Evolutionary conservation across 2,797 vertebrate genomes (phyloP).

Genomic region (Alosa sapidissima): DNA sequence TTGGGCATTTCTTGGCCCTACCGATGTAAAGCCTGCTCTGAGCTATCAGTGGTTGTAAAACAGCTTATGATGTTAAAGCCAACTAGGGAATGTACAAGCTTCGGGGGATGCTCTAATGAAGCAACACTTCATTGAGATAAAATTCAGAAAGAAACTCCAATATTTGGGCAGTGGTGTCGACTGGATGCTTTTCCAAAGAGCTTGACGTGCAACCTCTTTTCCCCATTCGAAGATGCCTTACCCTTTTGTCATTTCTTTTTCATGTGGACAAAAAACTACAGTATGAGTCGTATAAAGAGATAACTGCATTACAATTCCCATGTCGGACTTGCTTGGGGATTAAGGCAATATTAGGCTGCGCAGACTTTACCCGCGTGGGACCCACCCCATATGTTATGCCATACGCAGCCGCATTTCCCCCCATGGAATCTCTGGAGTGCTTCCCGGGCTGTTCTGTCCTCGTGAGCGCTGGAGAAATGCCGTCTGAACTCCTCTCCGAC

Average conservation of each 20-base stretch:
- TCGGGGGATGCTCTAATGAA: neutral
- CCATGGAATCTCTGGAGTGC: constrained; percentile 2
- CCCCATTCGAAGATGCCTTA: neutral
- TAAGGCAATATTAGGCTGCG: neutral
- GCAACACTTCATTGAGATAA: neutral
- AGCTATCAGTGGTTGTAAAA: neutral
- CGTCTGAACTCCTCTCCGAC: neutral
- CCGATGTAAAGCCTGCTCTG: neutral
- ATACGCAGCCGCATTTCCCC: neutral
- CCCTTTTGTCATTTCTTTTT: neutral
- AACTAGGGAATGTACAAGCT: neutral
- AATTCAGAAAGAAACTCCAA: neutral
- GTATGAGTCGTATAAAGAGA: neutral
- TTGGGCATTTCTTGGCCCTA: neutral
- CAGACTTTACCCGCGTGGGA: neutral
- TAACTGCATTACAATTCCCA: neutral
- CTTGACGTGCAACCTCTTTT: neutral
- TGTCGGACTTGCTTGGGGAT: neutral
- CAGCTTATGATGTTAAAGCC: neutral
- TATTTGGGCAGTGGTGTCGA: neutral
- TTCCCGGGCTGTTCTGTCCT: neutral
- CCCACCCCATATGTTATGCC: neutral
- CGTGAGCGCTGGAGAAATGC: neutral
- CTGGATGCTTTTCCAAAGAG: neutral
- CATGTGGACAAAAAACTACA: neutral